Evolutionary conservation across 2,797 vertebrate species (phyloP).

Genomic region (Melanotaenia parkinsoni): DNA sequence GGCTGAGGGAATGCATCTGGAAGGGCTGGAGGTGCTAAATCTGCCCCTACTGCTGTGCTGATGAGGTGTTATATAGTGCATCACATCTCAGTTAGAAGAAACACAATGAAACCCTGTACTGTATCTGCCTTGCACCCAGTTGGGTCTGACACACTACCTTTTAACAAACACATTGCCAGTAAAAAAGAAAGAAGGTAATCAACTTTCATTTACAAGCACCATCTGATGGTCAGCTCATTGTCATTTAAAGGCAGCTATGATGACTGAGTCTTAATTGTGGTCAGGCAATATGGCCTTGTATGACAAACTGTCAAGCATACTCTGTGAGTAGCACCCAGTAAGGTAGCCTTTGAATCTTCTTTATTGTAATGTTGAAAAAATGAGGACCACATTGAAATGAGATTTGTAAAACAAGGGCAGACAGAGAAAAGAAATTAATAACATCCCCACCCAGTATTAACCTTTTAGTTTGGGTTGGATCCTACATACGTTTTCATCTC

Average conservation of each 20-base stretch:
- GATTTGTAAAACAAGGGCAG: background rate
- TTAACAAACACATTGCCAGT: constrained; percentile 11
- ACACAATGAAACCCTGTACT: constrained; percentile 56
- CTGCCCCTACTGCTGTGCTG: constrained; percentile 12
- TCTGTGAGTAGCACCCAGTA: background rate
- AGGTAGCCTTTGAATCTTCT: constrained; percentile 1
- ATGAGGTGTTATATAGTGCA: constrained; percentile 21
- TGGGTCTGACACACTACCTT: constrained; percentile 28
- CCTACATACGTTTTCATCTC: constrained; percentile 23
- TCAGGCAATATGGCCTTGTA: constrained; percentile 23
- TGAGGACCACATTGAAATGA: constrained; percentile 11
- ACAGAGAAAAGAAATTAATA: background rate
- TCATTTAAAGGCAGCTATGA: constrained; percentile 34
- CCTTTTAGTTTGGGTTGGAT: constrained; percentile 11
- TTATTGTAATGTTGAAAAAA: background rate
- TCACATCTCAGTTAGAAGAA: constrained; percentile 29
- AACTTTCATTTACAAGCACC: constrained; percentile 49
- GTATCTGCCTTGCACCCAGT: constrained; percentile 28
- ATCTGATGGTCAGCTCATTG: constrained; percentile 49
- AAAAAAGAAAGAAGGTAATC: constrained; percentile 3
- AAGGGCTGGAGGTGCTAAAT: constrained; percentile 37
- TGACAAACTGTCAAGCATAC: constrained; percentile 31
- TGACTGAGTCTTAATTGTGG: constrained; percentile 31
- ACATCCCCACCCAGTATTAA: constrained; percentile 17
- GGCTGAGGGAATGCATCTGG: constrained; percentile 9